Base-by-base conservation (phyloP, 2,888 invertebrate genomes). In the Drosophila colorata region DNA sequence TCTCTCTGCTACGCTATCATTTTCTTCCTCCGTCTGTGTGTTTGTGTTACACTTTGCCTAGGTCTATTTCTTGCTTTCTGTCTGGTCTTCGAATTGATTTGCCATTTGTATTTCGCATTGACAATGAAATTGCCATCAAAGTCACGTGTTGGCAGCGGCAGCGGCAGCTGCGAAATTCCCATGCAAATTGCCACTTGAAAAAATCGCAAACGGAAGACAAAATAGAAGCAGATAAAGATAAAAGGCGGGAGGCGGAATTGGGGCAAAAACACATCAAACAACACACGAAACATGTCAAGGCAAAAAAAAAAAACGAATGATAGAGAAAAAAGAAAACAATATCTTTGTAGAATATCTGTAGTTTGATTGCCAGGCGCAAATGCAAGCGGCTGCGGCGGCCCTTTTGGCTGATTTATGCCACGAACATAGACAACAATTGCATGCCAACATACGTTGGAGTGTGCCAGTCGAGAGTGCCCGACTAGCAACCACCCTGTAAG, bases 121-220 rank as follows among this genome's bases (percentile, higher is more conserved):
- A 85, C 85, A 88, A 87, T 87, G 87, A 84, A 88, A 84, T 80
- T 81, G 57, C 78, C 87, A 88, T 85, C 85, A 85, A 87, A 87
- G 85, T 88, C 85, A 87, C 87, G 81, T 88, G 88, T 79, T 68
- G 71, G 49, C 71, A 74, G 46, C 52, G 71, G 49, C 71, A 74
- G 46, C 52, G 71, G 51, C 84, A 84, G 80, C 83, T 82, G 81
- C 63, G 59, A 64, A 53, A 69, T 60, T 74, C 47, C 56, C 69
- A 69, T 60, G 59, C 53, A 69, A 74, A 76, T 63, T 74, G 76
- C 65, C 76, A 63, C 59, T 68, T 53, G 49, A 58, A 57, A 23
- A 65, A 46, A 25, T 4, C 5, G 58, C 31, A 43, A 31, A 44
- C 38, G 52, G 46, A 55, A 67, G 63, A 64, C 41, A 69, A 38